Evolutionary conservation across 2,113 vertebrate genomes (phyloP), one percentile per base, ranked within the genome.

Genomic region (Hymenochirus boettgeri): DNA sequence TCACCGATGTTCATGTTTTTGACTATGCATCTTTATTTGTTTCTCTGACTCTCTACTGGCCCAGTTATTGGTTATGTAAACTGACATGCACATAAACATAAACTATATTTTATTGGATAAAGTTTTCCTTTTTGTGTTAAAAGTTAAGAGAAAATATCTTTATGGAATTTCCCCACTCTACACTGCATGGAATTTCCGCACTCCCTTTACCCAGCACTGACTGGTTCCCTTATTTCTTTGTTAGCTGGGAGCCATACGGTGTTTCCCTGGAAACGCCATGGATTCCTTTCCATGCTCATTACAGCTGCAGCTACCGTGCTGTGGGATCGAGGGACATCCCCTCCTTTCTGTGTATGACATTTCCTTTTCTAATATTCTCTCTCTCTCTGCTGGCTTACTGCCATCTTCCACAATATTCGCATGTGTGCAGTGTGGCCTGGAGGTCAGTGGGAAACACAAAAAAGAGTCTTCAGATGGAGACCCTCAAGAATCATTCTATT

Each of bases 231-330:
- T 29, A 67, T 33, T 47, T 57, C 45, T 53, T 39, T 33, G 24
- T 59, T 59, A 67, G 64, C 55, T 21, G 12, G 64, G 55, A 67
- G 47, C 56, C 48, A 56, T 47, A 59, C 59, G 64, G 64, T 67
- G 64, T 67, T 67, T 67, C 64, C 64, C 56, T 59, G 64, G 64
- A 67, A 67, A 67, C 64, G 47, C 55, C 29, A 67, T 67, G 64
- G 64, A 67, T 67, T 67, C 37, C 17, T 67, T 59, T 47, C 33
- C 23, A 59, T 59, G 31, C 56, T 67, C 47, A 45, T 59, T 67
- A 67, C 55, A 67, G 50, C 56, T 59, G 18, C 64, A 59, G 64
- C 31, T 39, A 23, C 31, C 42, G 55, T 56, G 23, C 64, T 29
- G 47, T 51, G 29, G 46, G 46, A 42, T 52, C 24, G 47, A 51